Conservation (phyloP, 2,797 vertebrate genomes). For the Cyclopterus lumpus region DNA sequence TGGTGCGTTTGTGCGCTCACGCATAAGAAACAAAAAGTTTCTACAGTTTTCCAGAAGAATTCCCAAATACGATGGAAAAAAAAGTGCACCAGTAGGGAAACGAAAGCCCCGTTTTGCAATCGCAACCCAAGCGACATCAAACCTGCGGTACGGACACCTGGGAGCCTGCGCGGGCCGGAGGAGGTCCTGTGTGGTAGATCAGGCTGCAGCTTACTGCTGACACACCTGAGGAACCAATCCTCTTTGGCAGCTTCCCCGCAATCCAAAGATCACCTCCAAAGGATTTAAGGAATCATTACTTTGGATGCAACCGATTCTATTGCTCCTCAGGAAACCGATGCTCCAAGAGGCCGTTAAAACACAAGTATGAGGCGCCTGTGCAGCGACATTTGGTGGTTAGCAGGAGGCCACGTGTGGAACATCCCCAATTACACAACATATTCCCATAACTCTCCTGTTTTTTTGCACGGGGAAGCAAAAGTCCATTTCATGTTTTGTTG, state of each 20-base stretch:
- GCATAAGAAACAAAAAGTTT: background rate
- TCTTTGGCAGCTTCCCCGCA: conserved; percentile 51
- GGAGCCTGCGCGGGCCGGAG: background rate
- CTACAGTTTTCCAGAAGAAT: background rate
- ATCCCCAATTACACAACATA: background rate
- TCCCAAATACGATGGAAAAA: background rate
- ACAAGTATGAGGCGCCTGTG: too few species aligned
- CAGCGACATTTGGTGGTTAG: too few species aligned
- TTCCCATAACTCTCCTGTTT: background rate
- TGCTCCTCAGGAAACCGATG: background rate
- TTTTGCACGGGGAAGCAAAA: background rate
- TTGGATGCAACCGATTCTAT: background rate
- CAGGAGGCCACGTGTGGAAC: too few species aligned
- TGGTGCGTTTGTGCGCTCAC: background rate
- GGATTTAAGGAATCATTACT: conserved; percentile 44
- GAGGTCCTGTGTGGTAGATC: conserved; percentile 27
- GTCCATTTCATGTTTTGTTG: conserved; percentile 1
- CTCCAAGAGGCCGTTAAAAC: background rate
- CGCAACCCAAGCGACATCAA: background rate
- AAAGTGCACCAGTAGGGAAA: background rate
- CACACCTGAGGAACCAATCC: conserved; percentile 58
- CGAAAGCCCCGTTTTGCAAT: background rate
- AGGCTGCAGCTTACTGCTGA: conserved; percentile 37
- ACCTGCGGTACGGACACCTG: background rate
- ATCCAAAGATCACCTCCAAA: conserved; percentile 64